These are phyloP conservation scores for Alexandromys oeconomus DNA, from an alignment of 2,797 vertebrate genomes.

Conservation along the genomic window DNA sequence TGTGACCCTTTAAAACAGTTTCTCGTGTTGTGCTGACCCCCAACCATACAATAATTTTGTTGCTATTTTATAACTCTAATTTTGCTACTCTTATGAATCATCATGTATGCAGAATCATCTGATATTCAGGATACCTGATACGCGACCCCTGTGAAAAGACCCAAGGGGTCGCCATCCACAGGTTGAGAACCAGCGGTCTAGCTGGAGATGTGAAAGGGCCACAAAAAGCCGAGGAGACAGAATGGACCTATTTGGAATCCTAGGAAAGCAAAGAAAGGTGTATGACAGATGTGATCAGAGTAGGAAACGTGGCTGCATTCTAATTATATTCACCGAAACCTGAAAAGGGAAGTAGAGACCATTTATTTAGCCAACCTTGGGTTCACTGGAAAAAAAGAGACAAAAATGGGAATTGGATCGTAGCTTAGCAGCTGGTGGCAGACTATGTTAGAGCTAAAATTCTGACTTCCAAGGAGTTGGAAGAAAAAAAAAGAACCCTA, in stretches of 20 bases:
- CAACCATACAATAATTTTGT: not conserved
- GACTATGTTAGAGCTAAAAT: not conserved
- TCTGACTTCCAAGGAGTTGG: not conserved
- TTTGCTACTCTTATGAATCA: not conserved
- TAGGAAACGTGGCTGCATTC: not conserved
- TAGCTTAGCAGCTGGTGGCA: not conserved
- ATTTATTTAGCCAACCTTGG: not conserved
- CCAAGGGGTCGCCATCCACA: not conserved
- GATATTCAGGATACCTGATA: too few relatives aligned
- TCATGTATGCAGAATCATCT: not conserved
- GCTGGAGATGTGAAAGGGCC: not conserved
- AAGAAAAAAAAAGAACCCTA: not conserved
- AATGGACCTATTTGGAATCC: not conserved
- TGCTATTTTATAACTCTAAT: not conserved
- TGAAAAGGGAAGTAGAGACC: not conserved
- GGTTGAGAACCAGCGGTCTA: not conserved
- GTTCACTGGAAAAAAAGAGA: not conserved
- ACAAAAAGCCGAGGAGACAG: not conserved
- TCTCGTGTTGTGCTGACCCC: not conserved
- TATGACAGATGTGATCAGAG: not conserved
- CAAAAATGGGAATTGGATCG: not conserved
- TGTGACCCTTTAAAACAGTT: not conserved
- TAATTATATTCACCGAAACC: not conserved
- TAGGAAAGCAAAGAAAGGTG: not conserved
- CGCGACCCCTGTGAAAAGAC: not conserved